Base-by-base conservation (phyloP, 2,797 vertebrate genomes). In the Periophthalmus magnuspinnatus region DNA sequence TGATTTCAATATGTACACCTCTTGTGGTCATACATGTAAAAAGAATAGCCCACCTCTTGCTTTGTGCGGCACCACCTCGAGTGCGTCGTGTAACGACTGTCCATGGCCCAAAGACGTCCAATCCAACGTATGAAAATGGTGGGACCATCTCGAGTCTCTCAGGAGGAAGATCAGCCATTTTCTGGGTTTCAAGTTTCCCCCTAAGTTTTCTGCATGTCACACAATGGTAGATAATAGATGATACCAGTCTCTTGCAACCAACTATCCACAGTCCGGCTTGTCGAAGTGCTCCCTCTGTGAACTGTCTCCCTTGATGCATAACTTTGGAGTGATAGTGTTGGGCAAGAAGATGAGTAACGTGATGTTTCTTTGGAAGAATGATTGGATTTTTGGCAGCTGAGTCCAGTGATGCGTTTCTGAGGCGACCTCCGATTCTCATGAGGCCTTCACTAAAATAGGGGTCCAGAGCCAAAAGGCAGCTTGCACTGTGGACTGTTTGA, bases 21-120 rank as follows among this genome's bases (percentile, higher is more conserved):
- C 77, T 59, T 1, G 68, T 73, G 3, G n/a, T 70, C 65, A 77
- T 72, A 5, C 77, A 80, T 0, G 67, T 78, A 16, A 83, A 73
- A 3, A 83, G 54, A 1, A 80, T 50, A 6, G 68, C 78, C 75
- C 77, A 80, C 0, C 47, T n/a, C 5, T 80, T 80, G n/a, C 65
- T 69, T 4, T 68, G 22, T 2, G 77, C 74, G 2, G 17, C 24
- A 0, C 59, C 57, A 0, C 71, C 71, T 66, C 64, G 60, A 2
- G 70, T 82, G 13, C 57, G 21, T 14, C 47, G 6, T 1, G 71
- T 71, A 1, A 68, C 1, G 0, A 80, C 56, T 0, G 22, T 50
- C 72, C 74, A 82, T 1, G 69, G 74, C 0, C 63, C 66, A 9
- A 79, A 79, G 1, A 77, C 73, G 8, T 81, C 68, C 14, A 73